Percentiles rank a stretch among this genome's conserved stretches.
phyloP scores from a whole-genome alignment of 2,113 vertebrate genomes.

The Furnarius figulus region DNA sequence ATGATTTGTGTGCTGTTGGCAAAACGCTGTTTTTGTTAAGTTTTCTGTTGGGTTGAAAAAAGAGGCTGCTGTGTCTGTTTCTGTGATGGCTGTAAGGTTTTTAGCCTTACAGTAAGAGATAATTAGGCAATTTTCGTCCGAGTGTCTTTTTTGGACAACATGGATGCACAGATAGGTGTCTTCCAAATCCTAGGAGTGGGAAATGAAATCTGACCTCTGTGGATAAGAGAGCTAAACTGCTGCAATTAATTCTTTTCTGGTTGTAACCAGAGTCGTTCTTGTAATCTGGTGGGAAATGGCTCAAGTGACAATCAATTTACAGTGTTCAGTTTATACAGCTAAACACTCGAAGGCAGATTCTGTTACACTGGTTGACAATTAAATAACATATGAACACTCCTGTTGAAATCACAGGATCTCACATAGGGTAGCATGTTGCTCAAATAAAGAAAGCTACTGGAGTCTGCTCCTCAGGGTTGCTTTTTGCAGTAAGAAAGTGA shows the following conservation, averaged over 20 bases:
- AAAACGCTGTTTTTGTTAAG: background rate
- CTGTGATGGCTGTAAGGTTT: rapidly evolving
- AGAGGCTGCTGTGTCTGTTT: background rate
- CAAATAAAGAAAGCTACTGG: background rate
- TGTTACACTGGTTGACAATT: background rate
- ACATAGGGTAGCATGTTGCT: background rate
- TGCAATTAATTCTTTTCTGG: background rate
- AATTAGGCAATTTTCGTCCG: background rate
- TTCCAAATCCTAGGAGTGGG: background rate
- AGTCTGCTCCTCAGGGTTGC: background rate
- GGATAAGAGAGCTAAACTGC: background rate
- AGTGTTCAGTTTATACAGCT: rapidly evolving
- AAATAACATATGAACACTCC: background rate
- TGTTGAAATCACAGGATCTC: background rate
- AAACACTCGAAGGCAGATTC: background rate
- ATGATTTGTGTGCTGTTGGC: background rate
- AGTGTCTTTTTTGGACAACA: background rate
- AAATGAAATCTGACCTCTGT: background rate
- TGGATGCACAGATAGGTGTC: background rate
- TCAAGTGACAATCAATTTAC: background rate
- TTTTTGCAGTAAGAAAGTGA: background rate
- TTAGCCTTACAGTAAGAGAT: background rate
- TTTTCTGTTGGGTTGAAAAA: background rate
- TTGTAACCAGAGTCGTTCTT: background rate
- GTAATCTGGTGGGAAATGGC: background rate